phyloP scores from a whole-genome alignment of 2,113 vertebrate genomes.

The Neotragus pygmaeus region DNA sequence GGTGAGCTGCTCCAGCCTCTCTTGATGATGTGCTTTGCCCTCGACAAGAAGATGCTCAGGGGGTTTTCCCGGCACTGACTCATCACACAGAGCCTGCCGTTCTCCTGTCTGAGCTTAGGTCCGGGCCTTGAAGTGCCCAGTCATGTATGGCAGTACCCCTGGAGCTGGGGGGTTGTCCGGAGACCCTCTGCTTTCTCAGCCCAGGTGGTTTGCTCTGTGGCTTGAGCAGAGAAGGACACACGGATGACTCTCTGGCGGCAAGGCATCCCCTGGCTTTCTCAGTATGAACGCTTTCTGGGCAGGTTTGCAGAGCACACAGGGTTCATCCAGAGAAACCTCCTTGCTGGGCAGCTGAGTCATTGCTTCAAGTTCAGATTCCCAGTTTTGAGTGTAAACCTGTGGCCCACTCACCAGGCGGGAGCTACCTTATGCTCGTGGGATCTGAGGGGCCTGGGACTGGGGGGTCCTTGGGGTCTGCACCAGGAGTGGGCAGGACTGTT shows the following conservation, averaged over 20 bases:
- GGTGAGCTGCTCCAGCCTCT: neutral
- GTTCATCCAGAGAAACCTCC: neutral
- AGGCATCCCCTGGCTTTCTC: neutral
- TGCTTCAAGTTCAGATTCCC: neutral
- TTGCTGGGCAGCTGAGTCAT: neutral
- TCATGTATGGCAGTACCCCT: fast-evolving
- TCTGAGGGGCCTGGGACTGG: neutral
- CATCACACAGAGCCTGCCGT: fast-evolving
- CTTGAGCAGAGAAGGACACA: neutral
- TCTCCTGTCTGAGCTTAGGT: neutral
- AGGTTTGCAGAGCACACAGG: fast-evolving
- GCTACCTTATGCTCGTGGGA: fast-evolving
- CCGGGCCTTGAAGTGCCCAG: neutral
- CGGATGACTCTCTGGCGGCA: fast-evolving
- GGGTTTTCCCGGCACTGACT: neutral
- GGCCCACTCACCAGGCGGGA: fast-evolving
- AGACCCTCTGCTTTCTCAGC: neutral
- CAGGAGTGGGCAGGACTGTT: neutral
- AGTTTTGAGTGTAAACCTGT: neutral
- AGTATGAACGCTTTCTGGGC: neutral
- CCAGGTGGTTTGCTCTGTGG: too few species aligned
- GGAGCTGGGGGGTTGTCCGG: neutral
- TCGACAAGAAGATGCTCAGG: fast-evolving
- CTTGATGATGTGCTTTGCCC: too few species aligned
- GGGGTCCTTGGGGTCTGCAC: neutral